Conservation (phyloP, 2,797 vertebrate genomes). For the Pipistrellus kuhlii region DNA sequence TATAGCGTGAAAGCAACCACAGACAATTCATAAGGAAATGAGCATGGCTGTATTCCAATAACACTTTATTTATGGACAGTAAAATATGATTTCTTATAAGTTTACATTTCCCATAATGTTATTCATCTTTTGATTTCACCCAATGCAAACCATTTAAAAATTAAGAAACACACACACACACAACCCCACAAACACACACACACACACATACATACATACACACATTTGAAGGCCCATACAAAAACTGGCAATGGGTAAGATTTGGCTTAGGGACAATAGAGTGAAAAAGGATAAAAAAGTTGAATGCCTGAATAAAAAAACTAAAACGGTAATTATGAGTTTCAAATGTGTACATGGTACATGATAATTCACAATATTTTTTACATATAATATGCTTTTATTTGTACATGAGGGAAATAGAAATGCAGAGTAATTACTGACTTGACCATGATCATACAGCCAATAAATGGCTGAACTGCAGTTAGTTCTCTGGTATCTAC, state of each 20-base stretch:
- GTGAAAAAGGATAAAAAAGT: not conserved
- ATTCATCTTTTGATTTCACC: not conserved
- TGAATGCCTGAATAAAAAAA: not conserved
- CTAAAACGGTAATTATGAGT: not conserved
- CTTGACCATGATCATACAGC: not conserved
- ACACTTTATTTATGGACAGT: not conserved
- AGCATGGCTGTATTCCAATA: not conserved
- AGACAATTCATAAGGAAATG: not conserved
- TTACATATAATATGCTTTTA: not conserved
- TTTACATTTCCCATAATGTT: not conserved
- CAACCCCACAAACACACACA: too few species aligned
- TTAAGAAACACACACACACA: not conserved
- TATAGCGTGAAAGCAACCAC: not conserved
- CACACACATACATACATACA: too few species aligned
- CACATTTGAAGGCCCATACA: not conserved
- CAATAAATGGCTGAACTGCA: not conserved
- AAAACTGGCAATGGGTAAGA: not conserved
- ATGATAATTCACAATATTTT: not conserved
- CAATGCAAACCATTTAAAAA: not conserved
- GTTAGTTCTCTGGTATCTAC: not conserved
- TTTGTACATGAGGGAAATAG: conserved; percentile 10
- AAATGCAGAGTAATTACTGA: conserved; percentile 1
- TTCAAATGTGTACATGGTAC: not conserved
- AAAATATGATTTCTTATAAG: not conserved
- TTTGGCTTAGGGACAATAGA: not conserved